Base-by-base conservation (phyloP, 1,140 invertebrate species). In the Maconellicoccus hirsutus region DNA sequence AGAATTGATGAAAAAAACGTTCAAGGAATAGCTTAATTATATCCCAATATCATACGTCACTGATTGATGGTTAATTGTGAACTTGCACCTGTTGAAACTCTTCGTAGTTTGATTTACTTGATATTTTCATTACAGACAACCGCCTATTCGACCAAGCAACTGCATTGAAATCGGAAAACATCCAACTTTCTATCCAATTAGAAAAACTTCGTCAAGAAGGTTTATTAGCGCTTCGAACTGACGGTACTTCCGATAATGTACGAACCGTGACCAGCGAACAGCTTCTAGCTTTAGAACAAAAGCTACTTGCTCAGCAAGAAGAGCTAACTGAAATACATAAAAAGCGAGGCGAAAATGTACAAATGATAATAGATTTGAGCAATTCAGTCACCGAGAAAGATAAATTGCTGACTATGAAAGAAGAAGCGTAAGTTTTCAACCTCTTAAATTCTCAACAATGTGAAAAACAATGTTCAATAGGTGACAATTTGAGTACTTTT, bases 331-430 rank as follows among this genome's bases (percentile, higher is more conserved):
- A 91, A 70, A 78, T 97, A 27, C 93, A 96, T 78, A 86, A 89
- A 76, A 84, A 89, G 71, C 87, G 92, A 80, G 91, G 94, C 70
- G 94, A 97, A 81, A 92, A 96, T 83, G 86, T 92, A 0, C 94
- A 96, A 78, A 88, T 94, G 81, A 91, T 98, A 72, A 90, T 97
- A 63, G 92, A 93, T 79, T 82, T 98, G 1, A 94, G 93, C 82
- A 84, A 87, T 73, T 87, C 86, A 80, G 79, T 96, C 21, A 90
- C 94, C 80, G 91, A 94, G 74, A 88, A 91, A 77, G 91, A 93
- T 74, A 91, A 92, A 78, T 82, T 87, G 73, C 76, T 94, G 63
- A 82, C 84, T 27, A 76, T 80, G 21, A 91, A 89, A 81, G 90
- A 93, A 80, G 75, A 84, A 25, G 87, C 84, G 92, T 94, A 83